A percentile compares a stretch with the other conserved stretches of the same genome.
Conservation (phyloP, 1,140 invertebrate species). For the Probaryconus sp. region DNA sequence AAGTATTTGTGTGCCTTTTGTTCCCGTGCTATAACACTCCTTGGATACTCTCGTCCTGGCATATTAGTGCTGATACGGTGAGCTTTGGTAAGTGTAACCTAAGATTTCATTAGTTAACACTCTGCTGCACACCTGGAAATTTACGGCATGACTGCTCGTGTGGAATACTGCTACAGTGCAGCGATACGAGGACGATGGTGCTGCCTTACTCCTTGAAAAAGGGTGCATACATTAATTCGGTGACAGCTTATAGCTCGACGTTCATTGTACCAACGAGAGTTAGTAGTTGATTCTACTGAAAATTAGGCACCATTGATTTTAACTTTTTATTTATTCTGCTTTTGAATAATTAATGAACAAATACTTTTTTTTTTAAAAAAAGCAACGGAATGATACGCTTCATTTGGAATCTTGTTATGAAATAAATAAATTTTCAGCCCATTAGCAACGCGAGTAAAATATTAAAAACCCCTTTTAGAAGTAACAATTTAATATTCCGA, state of each 20-base stretch:
- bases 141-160: slow-evolving; percentile 56
- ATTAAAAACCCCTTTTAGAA: no score
- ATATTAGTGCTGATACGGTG: slow-evolving; percentile 59
- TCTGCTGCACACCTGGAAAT: slow-evolving; percentile 63
- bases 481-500: no score
- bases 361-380: no score
- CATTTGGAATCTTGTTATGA: no score
- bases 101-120: slow-evolving; percentile 69
- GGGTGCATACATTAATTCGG: slow-evolving; percentile 63
- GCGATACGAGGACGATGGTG: slow-evolving; percentile 23
- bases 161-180: slow-evolving; percentile 45
- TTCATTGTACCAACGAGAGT: slow-evolving; percentile 47
- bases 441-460: no score
- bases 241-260: slow-evolving; percentile 50
- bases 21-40: slow-evolving; percentile 13
- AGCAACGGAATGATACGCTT: no score
- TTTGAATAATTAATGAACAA: neutral
- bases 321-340: slow-evolving; percentile 15
- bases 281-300: slow-evolving; percentile 54
- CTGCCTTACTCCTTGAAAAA: slow-evolving; percentile 36
- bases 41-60: slow-evolving; percentile 41
- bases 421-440: no score
- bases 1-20: slow-evolving; percentile 35
- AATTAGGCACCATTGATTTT: slow-evolving; percentile 53
- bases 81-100: slow-evolving; percentile 65